Conservation (phyloP, 2,113 vertebrate species). For the Hucho hucho region DNA sequence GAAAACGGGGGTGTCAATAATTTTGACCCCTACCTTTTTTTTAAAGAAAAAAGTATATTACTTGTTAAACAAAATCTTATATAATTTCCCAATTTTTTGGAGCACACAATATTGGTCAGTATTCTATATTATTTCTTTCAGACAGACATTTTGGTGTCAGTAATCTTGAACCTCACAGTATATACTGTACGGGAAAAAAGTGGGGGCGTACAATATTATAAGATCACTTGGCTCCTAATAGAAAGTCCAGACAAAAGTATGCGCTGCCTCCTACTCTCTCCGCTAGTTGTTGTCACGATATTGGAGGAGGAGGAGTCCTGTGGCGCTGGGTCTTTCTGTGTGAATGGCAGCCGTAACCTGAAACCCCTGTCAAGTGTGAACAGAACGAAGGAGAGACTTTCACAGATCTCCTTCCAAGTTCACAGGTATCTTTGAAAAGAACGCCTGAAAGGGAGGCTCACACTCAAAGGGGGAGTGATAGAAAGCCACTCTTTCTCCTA, state of each 20-base stretch:
- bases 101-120: too few relatives aligned
- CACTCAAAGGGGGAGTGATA: neutral
- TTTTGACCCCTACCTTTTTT: too few relatives aligned
- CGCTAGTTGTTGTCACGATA: constrained; percentile 16
- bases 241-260: neutral
- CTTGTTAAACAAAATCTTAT: too few relatives aligned
- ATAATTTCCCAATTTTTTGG: too few relatives aligned
- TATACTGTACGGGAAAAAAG: too few relatives aligned
- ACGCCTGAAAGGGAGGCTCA: constrained; percentile 18
- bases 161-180: too few relatives aligned
- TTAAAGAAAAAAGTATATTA: too few relatives aligned
- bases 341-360: constrained; percentile 32
- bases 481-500: constrained; percentile 26
- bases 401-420: constrained; percentile 38
- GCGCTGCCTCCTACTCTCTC: neutral
- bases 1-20: too few relatives aligned
- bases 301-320: constrained; percentile 20
- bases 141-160: too few relatives aligned
- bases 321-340: neutral
- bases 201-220: too few relatives aligned
- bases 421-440: constrained; percentile 41
- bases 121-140: too few relatives aligned
- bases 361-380: constrained; percentile 35
- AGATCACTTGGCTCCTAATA: too few relatives aligned
- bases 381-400: constrained; percentile 11